Conservation (phyloP, 2,113 vertebrate genomes). For the Paramisgurnus dabryanus region DNA sequence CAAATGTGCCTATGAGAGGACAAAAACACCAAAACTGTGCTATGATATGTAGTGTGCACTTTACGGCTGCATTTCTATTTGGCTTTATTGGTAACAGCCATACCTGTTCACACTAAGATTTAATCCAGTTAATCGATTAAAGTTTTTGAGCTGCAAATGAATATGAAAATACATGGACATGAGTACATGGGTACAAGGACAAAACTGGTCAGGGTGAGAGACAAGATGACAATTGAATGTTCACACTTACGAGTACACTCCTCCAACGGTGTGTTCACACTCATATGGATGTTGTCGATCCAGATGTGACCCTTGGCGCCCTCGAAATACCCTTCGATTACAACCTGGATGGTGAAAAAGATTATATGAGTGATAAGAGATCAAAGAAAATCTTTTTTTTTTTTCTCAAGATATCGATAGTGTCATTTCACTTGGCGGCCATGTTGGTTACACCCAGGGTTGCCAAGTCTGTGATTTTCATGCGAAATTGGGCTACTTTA, state of each 20-base stretch:
- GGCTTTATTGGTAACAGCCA: too few relatives aligned
- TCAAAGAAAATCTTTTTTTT: background rate
- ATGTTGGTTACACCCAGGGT: too few relatives aligned
- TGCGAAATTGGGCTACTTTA: too few relatives aligned
- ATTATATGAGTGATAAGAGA: background rate
- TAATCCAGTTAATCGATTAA: too few relatives aligned
- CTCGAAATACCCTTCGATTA: slow-evolving; percentile 89
- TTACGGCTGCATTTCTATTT: too few relatives aligned
- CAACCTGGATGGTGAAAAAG: slow-evolving; percentile 75
- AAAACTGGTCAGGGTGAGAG: background rate
- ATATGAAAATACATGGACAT: background rate
- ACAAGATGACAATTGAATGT: background rate
- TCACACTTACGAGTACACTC: slow-evolving; percentile 89
- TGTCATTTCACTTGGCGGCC: too few relatives aligned
- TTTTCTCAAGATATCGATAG: too few relatives aligned
- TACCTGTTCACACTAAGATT: too few relatives aligned
- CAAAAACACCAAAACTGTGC: too few relatives aligned
- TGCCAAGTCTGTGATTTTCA: too few relatives aligned
- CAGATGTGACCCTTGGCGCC: slow-evolving; percentile 85
- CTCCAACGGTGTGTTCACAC: slow-evolving; percentile 82
- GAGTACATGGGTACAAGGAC: background rate
- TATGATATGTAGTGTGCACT: too few relatives aligned
- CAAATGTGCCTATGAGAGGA: too few relatives aligned
- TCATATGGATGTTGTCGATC: slow-evolving; percentile 90
- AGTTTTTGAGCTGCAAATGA: background rate